Conservation (phyloP, 2,888 invertebrate genomes). For the Eudasyphora cyanicolor region DNA sequence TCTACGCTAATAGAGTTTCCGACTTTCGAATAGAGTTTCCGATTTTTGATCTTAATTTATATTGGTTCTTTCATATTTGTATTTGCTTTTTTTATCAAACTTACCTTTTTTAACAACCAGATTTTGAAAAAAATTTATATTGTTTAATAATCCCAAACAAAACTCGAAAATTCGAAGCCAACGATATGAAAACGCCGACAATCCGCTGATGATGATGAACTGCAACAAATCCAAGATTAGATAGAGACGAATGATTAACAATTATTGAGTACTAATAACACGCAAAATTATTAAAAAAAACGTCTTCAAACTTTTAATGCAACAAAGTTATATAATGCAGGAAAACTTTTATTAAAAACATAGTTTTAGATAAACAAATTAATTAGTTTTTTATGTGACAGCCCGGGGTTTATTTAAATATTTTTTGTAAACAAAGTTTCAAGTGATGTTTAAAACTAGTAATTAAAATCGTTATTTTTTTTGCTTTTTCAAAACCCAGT, state of each 20-base stretch:
- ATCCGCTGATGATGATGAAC: slow-evolving; percentile 52
- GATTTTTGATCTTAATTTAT: no score
- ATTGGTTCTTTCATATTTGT: no score
- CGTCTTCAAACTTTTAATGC: no score
- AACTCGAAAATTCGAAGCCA: neutral
- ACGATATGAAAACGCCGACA: neutral
- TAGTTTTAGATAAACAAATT: neutral
- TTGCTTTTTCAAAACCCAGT: neutral
- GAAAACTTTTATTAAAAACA: neutral
- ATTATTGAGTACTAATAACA: neutral
- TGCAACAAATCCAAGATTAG: slow-evolving; percentile 58
- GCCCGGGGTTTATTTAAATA: no score
- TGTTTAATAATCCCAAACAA: slow-evolving; percentile 56
- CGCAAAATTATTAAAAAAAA: neutral
- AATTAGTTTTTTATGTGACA: no score
- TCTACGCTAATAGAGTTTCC: no score
- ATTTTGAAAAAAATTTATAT: slow-evolving; percentile 21
- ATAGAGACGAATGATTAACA: neutral
- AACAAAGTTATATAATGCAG: no score
- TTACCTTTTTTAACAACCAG: slow-evolving; percentile 57
- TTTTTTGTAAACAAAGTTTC: no score
- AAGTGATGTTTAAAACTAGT: neutral
- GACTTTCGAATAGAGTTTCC: no score
- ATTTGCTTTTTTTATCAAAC: no score
- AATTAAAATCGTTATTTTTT: neutral